Percentiles rank a stretch among this genome's conserved stretches.
Evolutionary conservation across 64 coral and sea anemone genomes (phyloP).

Genomic region (Acropora yongei): DNA sequence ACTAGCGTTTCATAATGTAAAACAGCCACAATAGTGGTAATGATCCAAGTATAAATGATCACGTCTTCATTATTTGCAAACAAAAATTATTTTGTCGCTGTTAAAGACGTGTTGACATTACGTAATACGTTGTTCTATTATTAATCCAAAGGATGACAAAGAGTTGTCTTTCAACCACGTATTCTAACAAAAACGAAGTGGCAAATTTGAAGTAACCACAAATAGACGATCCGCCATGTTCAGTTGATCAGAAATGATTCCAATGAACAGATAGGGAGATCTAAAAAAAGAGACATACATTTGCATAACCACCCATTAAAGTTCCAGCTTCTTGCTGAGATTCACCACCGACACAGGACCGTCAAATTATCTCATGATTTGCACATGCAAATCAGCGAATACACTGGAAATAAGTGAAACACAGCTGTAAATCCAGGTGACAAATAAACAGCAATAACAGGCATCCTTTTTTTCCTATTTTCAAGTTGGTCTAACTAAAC

Average conservation of each 20-base stretch:
- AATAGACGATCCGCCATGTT: not conserved
- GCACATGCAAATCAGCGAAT: conserved; percentile 23
- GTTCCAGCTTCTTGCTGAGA: not conserved
- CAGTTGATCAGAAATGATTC: not conserved
- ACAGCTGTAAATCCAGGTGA: not conserved
- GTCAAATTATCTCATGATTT: not conserved
- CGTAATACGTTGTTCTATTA: not conserved
- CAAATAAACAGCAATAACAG: not conserved
- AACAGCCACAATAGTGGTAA: no score
- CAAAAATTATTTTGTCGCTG: no score
- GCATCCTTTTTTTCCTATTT: no score
- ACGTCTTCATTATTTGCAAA: no score
- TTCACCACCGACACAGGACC: no score
- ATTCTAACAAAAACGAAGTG: not conserved
- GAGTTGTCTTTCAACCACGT: not conserved
- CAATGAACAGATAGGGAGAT: not conserved
- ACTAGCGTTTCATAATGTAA: no score
- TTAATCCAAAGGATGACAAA: not conserved
- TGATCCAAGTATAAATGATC: no score
- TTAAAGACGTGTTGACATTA: no score
- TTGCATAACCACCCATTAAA: not conserved
- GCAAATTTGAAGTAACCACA: not conserved
- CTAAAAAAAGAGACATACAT: not conserved
- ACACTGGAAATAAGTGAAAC: not conserved
- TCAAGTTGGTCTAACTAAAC: no score